Evolutionary conservation across 2,797 vertebrate genomes (phyloP), one percentile per base, ranked within the genome.

Genomic region (Chaetophractus vellerosus): DNA sequence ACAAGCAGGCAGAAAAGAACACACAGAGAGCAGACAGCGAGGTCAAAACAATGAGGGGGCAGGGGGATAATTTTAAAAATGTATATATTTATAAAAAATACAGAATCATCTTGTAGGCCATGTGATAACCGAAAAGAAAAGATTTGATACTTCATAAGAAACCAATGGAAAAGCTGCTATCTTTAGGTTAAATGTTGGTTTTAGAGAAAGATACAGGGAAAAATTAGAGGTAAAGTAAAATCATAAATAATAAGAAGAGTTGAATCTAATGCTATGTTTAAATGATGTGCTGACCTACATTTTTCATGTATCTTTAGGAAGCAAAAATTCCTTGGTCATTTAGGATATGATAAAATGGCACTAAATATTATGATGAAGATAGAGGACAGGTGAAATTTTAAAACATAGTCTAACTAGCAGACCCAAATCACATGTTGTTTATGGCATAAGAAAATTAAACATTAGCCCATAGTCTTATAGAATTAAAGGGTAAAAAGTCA

Each of bases 341-440:
- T 83, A 64, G 71, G n/a, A 74, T 66, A 80, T 21, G 31, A 50
- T 66, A 59, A 75, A 82, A 92, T 59, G 38, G 61, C 83, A n/a
- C 50, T 64, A 38, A 66, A 74, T 72, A 33, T 91, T 55, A 87
- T 72, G 50, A 50, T 81, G 45, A 59, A 74, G 74, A 6, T 38
- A 84, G 6, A 28, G 48, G 41, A 57, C 36, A 86, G 68, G 33
- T 90, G 45, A 68, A 33, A 81, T 81, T 87, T 74, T 36, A 80
- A 41, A 64, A 55, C 28, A 61, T 52, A 48, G 1, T 6, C 45
- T 31, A 64, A 26, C n/a, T 64, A 28, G 38, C n/a, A 76, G 41
- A 71, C 36, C 9, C 4, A 2, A 80, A n/a, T 36, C 4, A 38
- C 19, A 15, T n/a, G 2, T 9, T 83, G 24, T 90, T 85, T 12